Conservation (phyloP, 1,140 invertebrate genomes). For the Drosophila kikkawai region DNA sequence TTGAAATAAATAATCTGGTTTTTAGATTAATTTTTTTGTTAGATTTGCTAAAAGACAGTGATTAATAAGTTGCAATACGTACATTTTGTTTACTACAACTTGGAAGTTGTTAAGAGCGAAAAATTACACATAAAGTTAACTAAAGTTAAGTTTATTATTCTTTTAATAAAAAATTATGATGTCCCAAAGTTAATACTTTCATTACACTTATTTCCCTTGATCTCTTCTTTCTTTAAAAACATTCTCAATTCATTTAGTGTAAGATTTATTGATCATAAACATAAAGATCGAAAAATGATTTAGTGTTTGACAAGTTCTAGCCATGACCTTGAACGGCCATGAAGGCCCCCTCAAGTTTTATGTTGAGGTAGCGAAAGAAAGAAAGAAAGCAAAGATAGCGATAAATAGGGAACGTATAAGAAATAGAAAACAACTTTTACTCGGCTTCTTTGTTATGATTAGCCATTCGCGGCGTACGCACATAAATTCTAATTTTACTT, state of each 20-base stretch:
- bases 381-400: slow-evolving; percentile 16
- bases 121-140: background rate
- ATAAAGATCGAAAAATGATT: slow-evolving; percentile 37
- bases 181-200: background rate
- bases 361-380: slow-evolving; percentile 50
- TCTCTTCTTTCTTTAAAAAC: no score
- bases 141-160: no score
- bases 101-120: background rate
- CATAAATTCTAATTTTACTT: slow-evolving; percentile 82
- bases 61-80: background rate
- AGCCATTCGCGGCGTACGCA: slow-evolving; percentile 77
- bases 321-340: slow-evolving; percentile 36
- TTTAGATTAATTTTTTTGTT: background rate
- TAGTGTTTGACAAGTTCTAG: slow-evolving; percentile 21
- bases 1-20: background rate
- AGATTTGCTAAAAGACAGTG: background rate
- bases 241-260: background rate
- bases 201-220: background rate
- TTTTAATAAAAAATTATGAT: no score
- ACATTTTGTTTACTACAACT: background rate
- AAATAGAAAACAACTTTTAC: slow-evolving; percentile 56
- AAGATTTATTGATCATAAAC: slow-evolving; percentile 16
- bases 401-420: slow-evolving; percentile 25
- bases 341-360: slow-evolving; percentile 22
- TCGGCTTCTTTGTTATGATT: slow-evolving; percentile 76